phyloP scores from a whole-genome alignment of 2,113 vertebrate species.

The Todiramphus saurophagus region DNA sequence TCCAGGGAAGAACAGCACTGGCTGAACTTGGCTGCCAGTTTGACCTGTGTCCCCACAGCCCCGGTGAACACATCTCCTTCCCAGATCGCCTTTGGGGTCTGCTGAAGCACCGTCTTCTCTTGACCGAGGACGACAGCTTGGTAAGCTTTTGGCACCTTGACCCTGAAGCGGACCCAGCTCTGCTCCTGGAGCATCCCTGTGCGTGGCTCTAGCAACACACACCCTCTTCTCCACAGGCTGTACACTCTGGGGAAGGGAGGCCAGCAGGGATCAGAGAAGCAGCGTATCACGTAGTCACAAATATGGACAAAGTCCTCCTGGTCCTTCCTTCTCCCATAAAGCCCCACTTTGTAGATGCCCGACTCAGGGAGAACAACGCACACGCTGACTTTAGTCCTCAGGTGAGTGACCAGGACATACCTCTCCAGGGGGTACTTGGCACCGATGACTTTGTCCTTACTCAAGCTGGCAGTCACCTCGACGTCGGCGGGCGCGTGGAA shows the following conservation, averaged over 20 bases:
- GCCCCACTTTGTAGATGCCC: constrained; percentile 72
- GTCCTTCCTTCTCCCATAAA: constrained; percentile 68
- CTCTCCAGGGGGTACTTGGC: constrained; percentile 56
- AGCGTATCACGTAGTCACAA: constrained; percentile 79
- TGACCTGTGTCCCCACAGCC: constrained; percentile 34
- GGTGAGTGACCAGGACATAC: constrained; percentile 76
- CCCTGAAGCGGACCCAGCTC: constrained; percentile 77
- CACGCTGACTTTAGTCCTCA: constrained; percentile 77
- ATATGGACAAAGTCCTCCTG: constrained; percentile 69
- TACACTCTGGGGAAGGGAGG: constrained; percentile 78
- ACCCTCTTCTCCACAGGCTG: constrained; percentile 78
- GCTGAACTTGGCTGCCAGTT: constrained; percentile 68
- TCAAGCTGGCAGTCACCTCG: constrained; percentile 8
- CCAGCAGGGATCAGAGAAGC: constrained; percentile 37
- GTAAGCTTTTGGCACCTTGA: constrained; percentile 74
- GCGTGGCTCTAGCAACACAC: constrained; percentile 80
- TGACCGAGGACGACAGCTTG: constrained; percentile 72
- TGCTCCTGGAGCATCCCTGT: constrained; percentile 72
- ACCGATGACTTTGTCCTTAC: constrained; percentile 24
- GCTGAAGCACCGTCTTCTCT: constrained; percentile 63
- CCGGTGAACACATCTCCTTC: constrained; percentile 75
- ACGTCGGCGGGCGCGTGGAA: constrained; percentile 53
- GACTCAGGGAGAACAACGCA: constrained; percentile 62
- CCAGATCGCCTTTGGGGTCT: constrained; percentile 76
- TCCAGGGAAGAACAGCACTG: constrained; percentile 66